phyloP scores from a whole-genome alignment of 2,797 vertebrate genomes.

The Austrolebias charrua region DNA sequence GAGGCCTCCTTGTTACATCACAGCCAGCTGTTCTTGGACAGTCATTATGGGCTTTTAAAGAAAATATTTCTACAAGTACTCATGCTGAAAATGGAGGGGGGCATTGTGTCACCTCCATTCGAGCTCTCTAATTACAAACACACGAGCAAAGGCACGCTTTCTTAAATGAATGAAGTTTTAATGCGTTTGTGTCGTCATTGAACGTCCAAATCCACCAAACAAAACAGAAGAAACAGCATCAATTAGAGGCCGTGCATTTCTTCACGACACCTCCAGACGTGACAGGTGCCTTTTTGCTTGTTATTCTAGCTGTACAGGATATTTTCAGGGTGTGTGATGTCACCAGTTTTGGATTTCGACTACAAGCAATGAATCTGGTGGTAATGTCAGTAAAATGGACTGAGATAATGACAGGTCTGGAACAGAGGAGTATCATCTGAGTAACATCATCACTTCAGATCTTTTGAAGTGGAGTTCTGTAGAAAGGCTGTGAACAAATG shows the following conservation, averaged over 20 bases:
- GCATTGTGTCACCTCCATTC: constrained; percentile 18
- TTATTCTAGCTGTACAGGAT: constrained; percentile 38
- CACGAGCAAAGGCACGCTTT: constrained; percentile 15
- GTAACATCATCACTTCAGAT: too few relatives aligned
- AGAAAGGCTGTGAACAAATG: too few relatives aligned
- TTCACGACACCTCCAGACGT: constrained; percentile 54
- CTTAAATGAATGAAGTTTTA: not conserved
- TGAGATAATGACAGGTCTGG: constrained; percentile 55
- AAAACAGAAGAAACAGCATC: constrained; percentile 38
- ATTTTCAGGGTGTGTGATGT: constrained; percentile 57
- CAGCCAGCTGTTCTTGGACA: constrained; percentile 55
- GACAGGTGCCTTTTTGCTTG: constrained; percentile 54
- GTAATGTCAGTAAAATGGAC: constrained; percentile 45
- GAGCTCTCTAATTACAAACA: constrained; percentile 4
- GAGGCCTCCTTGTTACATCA: constrained; percentile 63
- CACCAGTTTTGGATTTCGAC: constrained; percentile 53
- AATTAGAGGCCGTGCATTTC: constrained; percentile 42
- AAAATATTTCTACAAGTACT: constrained; percentile 26
- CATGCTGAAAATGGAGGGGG: constrained; percentile 37
- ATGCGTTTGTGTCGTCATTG: constrained; percentile 56
- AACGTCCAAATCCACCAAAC: constrained; percentile 39
- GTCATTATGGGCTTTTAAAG: constrained; percentile 39
- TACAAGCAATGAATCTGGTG: constrained; percentile 55
- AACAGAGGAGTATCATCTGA: constrained; percentile 27
- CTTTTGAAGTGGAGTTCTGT: too few relatives aligned